These are phyloP conservation scores for Campoplex nolae DNA, from an alignment of 2,888 invertebrate genomes.

Conservation along the genomic window DNA sequence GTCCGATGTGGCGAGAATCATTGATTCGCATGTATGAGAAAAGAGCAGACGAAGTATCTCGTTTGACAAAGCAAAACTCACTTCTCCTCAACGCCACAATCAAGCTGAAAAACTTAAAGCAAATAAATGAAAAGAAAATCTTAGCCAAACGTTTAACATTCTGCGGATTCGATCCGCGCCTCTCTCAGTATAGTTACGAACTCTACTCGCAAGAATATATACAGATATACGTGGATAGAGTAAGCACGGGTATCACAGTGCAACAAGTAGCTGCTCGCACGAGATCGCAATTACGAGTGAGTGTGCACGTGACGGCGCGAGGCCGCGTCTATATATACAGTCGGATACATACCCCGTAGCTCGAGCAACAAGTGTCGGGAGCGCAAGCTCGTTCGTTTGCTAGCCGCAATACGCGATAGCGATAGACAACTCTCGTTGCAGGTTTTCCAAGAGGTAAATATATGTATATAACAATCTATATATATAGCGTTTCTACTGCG, in stretches of 20 bases:
- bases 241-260: slow-evolving; percentile 35
- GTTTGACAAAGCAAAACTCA: slow-evolving; percentile 8
- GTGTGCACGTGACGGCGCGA: slow-evolving; percentile 72
- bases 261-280: slow-evolving; percentile 70
- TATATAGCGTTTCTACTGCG: background rate
- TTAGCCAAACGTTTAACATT: slow-evolving; percentile 32
- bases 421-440: slow-evolving; percentile 59
- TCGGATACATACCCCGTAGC: slow-evolving; percentile 30
- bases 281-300: slow-evolving; percentile 72
- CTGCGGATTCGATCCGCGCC: slow-evolving; percentile 38
- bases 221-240: slow-evolving; percentile 8
- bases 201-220: background rate
- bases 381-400: slow-evolving; percentile 55
- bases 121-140: slow-evolving; percentile 17
- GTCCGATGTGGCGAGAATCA: background rate
- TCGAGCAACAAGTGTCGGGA: slow-evolving; percentile 64
- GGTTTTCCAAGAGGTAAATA: slow-evolving; percentile 41
- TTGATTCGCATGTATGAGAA: background rate
- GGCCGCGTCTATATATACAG: slow-evolving; percentile 43
- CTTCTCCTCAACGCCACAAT: slow-evolving; percentile 2
- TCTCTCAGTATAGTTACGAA: slow-evolving; percentile 25
- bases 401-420: slow-evolving; percentile 47
- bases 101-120: background rate
- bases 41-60: slow-evolving; percentile 1
- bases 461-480: slow-evolving; percentile 1